Percentiles rank a stretch among this genome's conserved stretches.
Conservation (phyloP, 2,888 invertebrate species). For the Malthinus flaveolus region DNA sequence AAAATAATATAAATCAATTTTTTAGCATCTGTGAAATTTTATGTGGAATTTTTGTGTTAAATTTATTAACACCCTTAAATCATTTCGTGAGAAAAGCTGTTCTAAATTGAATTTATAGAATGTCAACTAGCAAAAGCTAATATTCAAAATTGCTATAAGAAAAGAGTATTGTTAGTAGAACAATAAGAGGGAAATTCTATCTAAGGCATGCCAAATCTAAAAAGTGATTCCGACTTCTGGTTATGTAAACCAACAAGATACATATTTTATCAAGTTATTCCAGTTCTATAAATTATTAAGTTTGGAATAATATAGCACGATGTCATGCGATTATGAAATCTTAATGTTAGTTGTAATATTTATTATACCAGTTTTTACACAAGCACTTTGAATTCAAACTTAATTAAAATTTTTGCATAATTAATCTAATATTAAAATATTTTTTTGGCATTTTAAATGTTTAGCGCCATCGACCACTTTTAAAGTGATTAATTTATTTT, state of each 20-base stretch:
- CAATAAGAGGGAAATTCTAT: slow-evolving; percentile 5
- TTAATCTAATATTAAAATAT: no score
- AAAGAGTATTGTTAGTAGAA: slow-evolving; percentile 14
- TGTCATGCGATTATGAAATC: slow-evolving; percentile 18
- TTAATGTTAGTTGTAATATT: slow-evolving; percentile 15
- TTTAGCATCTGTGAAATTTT: slow-evolving; percentile 46
- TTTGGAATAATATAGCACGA: slow-evolving; percentile 32
- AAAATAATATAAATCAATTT: slow-evolving; percentile 38
- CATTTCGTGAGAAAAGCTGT: slow-evolving; percentile 38
- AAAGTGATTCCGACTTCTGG: slow-evolving; percentile 27
- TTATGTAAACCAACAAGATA: slow-evolving; percentile 34
- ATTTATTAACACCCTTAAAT: slow-evolving; percentile 44
- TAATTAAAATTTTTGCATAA: slow-evolving; percentile 9
- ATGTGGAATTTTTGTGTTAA: slow-evolving; percentile 38
- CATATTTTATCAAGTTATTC: slow-evolving; percentile 39
- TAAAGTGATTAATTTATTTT: no score
- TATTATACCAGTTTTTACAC: slow-evolving; percentile 13
- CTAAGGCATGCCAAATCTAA: slow-evolving; percentile 31
- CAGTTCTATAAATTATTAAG: slow-evolving; percentile 37
- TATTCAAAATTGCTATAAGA: slow-evolving; percentile 11
- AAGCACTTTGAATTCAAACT: not conserved
- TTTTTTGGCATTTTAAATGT: no score
- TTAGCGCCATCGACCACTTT: no score
- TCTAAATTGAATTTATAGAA: slow-evolving; percentile 35
- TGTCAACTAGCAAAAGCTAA: slow-evolving; percentile 25